Conservation (phyloP, 2,888 invertebrate species). For the Elegia similella region DNA sequence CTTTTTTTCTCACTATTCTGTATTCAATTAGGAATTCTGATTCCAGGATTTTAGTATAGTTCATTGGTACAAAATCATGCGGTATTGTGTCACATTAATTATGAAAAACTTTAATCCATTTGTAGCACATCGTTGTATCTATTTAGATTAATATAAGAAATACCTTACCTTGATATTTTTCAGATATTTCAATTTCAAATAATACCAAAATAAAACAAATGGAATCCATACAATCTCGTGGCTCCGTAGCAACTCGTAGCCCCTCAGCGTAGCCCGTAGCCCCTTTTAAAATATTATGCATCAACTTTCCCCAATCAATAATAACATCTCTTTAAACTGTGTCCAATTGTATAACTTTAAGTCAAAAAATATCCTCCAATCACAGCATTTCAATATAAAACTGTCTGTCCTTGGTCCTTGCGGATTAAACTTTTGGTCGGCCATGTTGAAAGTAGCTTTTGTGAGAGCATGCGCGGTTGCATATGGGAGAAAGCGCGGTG, state of each 20-base stretch:
- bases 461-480: conserved; percentile 52
- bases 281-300: neutral
- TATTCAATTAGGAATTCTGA: too few species aligned
- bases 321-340: neutral
- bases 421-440: conserved; percentile 26
- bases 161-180: too few species aligned
- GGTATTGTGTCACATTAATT: too few species aligned
- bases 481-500: conserved; percentile 46
- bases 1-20: too few species aligned
- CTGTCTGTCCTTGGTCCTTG: conserved; percentile 23
- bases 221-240: neutral
- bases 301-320: neutral
- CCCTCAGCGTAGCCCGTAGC: too few species aligned
- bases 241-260: neutral
- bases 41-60: too few species aligned
- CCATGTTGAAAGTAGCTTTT: conserved; percentile 51
- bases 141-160: too few species aligned
- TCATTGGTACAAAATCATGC: too few species aligned
- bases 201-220: too few species aligned
- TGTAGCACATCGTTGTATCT: too few species aligned
- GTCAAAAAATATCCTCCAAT: conserved; percentile 27
- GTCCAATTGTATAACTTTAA: neutral
- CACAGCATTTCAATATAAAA: conserved; percentile 21
- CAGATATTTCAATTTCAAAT: too few species aligned
- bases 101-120: too few species aligned